phyloP scores from a whole-genome alignment of 2,113 vertebrate species.

The Mustelus asterias region DNA sequence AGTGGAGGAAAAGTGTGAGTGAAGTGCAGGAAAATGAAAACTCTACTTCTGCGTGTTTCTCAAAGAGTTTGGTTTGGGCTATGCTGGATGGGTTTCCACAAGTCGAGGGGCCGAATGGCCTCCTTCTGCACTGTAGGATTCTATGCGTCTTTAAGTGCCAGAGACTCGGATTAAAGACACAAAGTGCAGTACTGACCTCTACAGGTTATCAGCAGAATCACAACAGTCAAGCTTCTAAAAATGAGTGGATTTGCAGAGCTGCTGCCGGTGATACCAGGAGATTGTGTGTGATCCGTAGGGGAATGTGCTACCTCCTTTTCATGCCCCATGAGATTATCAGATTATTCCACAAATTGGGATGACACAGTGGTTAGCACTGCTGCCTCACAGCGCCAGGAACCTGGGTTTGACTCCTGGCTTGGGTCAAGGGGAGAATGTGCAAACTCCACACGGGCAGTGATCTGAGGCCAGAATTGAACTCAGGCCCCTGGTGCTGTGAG shows the following conservation, averaged over 20 bases:
- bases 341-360: not conserved
- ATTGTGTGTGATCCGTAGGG: not conserved
- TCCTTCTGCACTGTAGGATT: too few relatives aligned
- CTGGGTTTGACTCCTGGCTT: too few relatives aligned
- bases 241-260: not conserved
- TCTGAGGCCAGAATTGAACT: too few relatives aligned
- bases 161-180: not conserved
- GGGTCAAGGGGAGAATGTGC: too few relatives aligned
- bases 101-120: not conserved
- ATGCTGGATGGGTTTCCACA: not conserved
- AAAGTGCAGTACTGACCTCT: slow-evolving; percentile 3
- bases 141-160: not conserved
- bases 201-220: not conserved
- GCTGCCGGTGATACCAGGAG: not conserved
- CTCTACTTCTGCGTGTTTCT: not conserved
- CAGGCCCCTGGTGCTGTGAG: too few relatives aligned
- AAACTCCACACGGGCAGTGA: too few relatives aligned
- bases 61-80: not conserved
- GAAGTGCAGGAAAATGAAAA: not conserved
- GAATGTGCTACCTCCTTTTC: not conserved
- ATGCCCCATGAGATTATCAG: not conserved
- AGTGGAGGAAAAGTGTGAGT: not conserved
- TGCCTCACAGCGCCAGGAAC: too few relatives aligned
- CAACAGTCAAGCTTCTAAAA: not conserved
- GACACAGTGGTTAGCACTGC: too few relatives aligned